These are phyloP conservation scores for Notolepis coatsorum DNA, from an alignment of 2,797 vertebrate species.

Conservation along the genomic window DNA sequence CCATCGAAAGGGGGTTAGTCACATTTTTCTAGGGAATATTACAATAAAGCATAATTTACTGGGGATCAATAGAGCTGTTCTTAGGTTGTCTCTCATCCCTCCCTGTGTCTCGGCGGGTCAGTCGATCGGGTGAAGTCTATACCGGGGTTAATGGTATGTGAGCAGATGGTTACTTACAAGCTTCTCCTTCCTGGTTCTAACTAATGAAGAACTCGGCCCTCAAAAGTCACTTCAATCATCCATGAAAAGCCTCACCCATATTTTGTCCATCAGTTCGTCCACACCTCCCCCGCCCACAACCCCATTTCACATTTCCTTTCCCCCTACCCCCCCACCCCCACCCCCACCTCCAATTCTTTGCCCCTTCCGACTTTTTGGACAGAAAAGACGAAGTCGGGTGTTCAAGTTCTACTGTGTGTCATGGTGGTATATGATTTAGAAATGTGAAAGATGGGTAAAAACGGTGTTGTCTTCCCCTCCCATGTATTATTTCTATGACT, in stretches of 20 bases:
- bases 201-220: slow-evolving; percentile 60
- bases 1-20: neutral
- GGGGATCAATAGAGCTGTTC: slow-evolving; percentile 39
- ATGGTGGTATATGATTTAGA: slow-evolving; percentile 55
- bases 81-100: neutral
- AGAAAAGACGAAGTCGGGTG: slow-evolving; percentile 59
- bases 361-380: slow-evolving; percentile 27
- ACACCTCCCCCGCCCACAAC: slow-evolving; percentile 37
- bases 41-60: slow-evolving; percentile 18
- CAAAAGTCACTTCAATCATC: slow-evolving; percentile 58
- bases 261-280: slow-evolving; percentile 61
- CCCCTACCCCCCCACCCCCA: slow-evolving; percentile 43
- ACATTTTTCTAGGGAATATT: neutral
- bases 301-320: slow-evolving; percentile 37
- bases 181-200: slow-evolving; percentile 33
- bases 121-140: slow-evolving; percentile 2
- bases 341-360: slow-evolving; percentile 31
- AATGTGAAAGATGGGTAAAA: slow-evolving; percentile 31
- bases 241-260: slow-evolving; percentile 59
- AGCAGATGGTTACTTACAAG: slow-evolving; percentile 61
- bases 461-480: slow-evolving; percentile 37
- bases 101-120: neutral
- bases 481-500: slow-evolving; percentile 55
- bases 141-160: slow-evolving; percentile 43
- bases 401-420: slow-evolving; percentile 42